Conservation (phyloP, 2,797 vertebrate species). For the Acipenser ruthenus region DNA sequence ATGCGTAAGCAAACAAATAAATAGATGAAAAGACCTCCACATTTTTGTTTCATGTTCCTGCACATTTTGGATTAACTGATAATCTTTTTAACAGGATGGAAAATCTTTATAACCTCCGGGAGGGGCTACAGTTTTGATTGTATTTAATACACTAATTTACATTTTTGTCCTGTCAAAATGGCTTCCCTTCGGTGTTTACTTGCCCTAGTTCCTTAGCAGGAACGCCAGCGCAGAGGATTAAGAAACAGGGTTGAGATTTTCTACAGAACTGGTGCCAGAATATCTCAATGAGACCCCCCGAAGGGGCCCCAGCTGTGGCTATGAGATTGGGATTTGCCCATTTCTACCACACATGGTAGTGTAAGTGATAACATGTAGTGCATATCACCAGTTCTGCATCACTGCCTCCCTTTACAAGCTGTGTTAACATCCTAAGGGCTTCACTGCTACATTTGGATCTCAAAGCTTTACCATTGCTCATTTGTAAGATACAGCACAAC, state of each 20-base stretch:
- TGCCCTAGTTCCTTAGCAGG: too few relatives aligned
- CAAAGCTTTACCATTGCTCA: too few relatives aligned
- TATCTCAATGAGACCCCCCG: not conserved
- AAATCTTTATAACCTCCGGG: constrained; percentile 60
- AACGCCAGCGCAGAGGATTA: constrained; percentile 2
- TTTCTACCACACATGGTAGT: not conserved
- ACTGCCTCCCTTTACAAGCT: not conserved
- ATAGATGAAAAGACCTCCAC: constrained; percentile 54
- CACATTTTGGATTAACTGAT: constrained; percentile 80
- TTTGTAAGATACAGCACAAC: too few relatives aligned
- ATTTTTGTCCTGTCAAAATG: constrained; percentile 40
- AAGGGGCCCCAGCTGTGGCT: not conserved
- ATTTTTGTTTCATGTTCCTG: constrained; percentile 61
- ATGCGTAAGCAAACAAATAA: constrained; percentile 71
- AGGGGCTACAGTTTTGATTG: constrained; percentile 55
- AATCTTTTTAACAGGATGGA: constrained; percentile 74
- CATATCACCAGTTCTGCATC: not conserved
- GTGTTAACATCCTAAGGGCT: not conserved
- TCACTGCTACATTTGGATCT: too few relatives aligned
- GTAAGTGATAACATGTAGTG: constrained; percentile 26
- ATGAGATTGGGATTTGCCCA: not conserved
- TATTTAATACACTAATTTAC: constrained; percentile 63
- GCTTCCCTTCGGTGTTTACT: too few relatives aligned
- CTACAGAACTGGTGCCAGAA: not conserved
- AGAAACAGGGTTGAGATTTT: constrained; percentile 33